These are phyloP conservation scores for Drosophila nr. fundita DNA, from an alignment of 2,888 invertebrate species.

Conservation along the genomic window DNA sequence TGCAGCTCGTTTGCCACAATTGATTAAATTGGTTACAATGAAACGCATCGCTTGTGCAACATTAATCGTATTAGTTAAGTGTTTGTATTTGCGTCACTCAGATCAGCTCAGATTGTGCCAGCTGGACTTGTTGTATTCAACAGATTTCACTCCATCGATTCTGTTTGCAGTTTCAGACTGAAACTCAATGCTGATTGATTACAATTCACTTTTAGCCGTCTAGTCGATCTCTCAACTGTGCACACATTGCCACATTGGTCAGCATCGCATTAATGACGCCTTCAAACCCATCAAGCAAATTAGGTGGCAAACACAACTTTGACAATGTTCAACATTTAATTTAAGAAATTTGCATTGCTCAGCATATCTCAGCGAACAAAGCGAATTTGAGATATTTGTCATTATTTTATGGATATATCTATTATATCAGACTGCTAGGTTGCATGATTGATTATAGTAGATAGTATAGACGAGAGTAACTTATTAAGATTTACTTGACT, in stretches of 20 bases:
- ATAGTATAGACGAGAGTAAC: too few species aligned
- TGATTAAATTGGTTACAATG: slow-evolving; percentile 1
- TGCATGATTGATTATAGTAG: not conserved
- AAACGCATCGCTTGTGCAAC: slow-evolving; percentile 29
- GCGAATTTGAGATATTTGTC: not conserved
- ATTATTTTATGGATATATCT: not conserved
- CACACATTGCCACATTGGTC: not conserved
- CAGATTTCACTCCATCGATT: not conserved
- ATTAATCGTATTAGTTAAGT: slow-evolving; percentile 29
- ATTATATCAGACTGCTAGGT: not conserved
- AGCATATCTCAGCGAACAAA: not conserved
- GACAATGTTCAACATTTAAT: not conserved
- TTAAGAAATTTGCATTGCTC: not conserved
- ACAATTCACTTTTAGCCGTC: slow-evolving; percentile 26
- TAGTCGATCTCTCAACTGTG: slow-evolving; percentile 42
- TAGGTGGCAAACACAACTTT: not conserved
- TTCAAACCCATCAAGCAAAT: not conserved
- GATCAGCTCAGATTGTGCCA: not conserved
- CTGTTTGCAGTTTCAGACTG: slow-evolving; percentile 12
- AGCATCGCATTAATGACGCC: not conserved
- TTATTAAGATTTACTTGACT: not conserved
- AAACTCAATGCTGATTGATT: slow-evolving; percentile 60
- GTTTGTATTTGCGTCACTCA: slow-evolving; percentile 21
- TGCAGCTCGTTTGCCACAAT: slow-evolving; percentile 6
- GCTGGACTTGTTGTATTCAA: not conserved